Evolutionary conservation across 2,113 vertebrate genomes (phyloP).

Genomic region (Gadus macrocephalus): DNA sequence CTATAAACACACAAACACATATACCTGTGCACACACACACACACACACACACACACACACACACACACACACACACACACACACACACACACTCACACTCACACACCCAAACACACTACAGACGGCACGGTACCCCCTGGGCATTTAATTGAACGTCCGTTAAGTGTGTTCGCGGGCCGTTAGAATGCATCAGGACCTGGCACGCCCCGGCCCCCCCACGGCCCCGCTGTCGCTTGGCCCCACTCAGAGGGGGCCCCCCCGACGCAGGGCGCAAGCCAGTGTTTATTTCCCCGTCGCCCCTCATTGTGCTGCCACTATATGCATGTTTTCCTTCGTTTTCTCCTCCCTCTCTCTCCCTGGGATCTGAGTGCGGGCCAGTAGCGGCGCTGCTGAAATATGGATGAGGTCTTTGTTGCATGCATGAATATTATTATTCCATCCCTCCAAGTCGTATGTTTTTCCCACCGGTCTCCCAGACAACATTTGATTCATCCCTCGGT

Average conservation of each 20-base stretch:
- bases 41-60: too few relatives aligned
- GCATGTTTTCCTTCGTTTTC: neutral
- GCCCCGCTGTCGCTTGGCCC: constrained; percentile 59
- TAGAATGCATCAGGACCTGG: constrained; percentile 48
- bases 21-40: too few relatives aligned
- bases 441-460: constrained; percentile 57
- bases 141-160: constrained; percentile 49
- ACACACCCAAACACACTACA: too few relatives aligned
- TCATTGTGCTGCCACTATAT: constrained; percentile 52
- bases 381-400: constrained; percentile 69
- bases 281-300: constrained; percentile 60
- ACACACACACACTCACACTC: too few relatives aligned
- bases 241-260: constrained; percentile 64
- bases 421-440: constrained; percentile 49
- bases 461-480: constrained; percentile 57
- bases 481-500: constrained; percentile 66
- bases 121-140: neutral
- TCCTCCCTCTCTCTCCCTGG: constrained; percentile 38
- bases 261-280: constrained; percentile 60
- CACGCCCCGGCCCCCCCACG: constrained; percentile 46
- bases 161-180: constrained; percentile 50
- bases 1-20: too few relatives aligned
- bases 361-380: constrained; percentile 66
- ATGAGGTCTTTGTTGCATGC: constrained; percentile 66
- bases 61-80: too few relatives aligned